These are phyloP conservation scores for Ferrisia virgata DNA, from an alignment of 2,888 invertebrate genomes.

Conservation along the genomic window DNA sequence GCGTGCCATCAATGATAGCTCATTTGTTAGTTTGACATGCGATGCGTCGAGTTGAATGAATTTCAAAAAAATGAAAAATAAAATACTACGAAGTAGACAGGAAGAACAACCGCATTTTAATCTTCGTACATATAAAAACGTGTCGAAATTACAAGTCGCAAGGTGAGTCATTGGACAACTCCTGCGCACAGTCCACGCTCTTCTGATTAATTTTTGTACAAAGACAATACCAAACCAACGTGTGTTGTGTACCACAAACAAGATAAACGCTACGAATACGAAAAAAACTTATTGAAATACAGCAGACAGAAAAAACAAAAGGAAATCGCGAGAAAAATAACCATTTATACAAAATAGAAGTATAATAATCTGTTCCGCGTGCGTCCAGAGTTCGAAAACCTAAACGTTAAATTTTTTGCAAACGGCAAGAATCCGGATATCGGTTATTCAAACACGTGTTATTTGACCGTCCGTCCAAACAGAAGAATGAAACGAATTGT, in stretches of 20 bases:
- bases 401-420: not conserved
- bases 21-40: not conserved
- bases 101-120: not conserved
- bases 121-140: not conserved
- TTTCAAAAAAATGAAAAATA: not conserved
- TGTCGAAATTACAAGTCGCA: not conserved
- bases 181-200: not conserved
- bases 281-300: too few relatives aligned
- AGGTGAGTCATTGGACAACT: not conserved
- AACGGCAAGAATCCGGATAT: constrained; percentile 16
- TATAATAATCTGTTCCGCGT: not conserved
- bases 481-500: not conserved
- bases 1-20: not conserved
- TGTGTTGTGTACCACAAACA: not conserved
- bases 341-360: not conserved
- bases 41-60: not conserved
- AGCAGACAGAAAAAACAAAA: not conserved
- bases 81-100: not conserved
- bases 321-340: not conserved
- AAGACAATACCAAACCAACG: not conserved
- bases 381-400: not conserved
- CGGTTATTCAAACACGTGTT: not conserved
- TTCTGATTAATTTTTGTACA: not conserved
- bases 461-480: not conserved
- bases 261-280: not conserved